Base-by-base conservation (phyloP, 92 coral and sea anemone genomes). In the Epizoanthus ramosus region DNA sequence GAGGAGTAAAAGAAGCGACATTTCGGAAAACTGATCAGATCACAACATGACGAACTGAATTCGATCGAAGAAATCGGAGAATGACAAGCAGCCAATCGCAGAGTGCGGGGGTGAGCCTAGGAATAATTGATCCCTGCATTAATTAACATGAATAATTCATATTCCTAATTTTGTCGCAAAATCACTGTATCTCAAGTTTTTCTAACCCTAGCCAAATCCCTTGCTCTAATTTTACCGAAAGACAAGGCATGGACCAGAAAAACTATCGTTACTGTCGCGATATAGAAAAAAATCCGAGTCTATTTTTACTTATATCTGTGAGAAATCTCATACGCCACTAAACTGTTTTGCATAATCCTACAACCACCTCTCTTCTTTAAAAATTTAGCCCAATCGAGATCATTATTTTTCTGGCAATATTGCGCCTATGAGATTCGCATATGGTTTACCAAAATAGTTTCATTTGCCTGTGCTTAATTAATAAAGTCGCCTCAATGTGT, bases 1-100 rank as follows among this genome's bases (percentile, higher is more conserved):
- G 21, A 96, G 93, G 84, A 96, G 92, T 85, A 96, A 73, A 61
- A 90, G 91, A 82, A 96, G 75, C 63, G 99, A 91, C 99, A 96
- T 96, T 89, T 86, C 87, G 90, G 77, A 79, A 83, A 68, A 75
- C 73, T 80, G 83, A 73, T 86, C 85, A 57, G 75, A 86, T 90
- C 88, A 90, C 93, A 93, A 89, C 98, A 93, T 93, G 93, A 88
- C 98, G 95, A 91, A 72, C 81, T 67, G 66, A 85, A 87, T 72
- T 86, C 80, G 89, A 83, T 85, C 84, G 92, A 84, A 86, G 90
- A 83, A 85, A 86, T 85, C 79, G 79, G 79, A 70, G 66, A 72
- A 59, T 73, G 71, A 31, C 45, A 56, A 1, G 8, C 68, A 68
- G 65, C 98, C 98, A 93, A 93, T 93, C 98, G 87, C 74, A 80